Evolutionary conservation across 2,797 vertebrate genomes (phyloP), one percentile per base, ranked within the genome.

Genomic region (Sebastes kiyomatsui): DNA sequence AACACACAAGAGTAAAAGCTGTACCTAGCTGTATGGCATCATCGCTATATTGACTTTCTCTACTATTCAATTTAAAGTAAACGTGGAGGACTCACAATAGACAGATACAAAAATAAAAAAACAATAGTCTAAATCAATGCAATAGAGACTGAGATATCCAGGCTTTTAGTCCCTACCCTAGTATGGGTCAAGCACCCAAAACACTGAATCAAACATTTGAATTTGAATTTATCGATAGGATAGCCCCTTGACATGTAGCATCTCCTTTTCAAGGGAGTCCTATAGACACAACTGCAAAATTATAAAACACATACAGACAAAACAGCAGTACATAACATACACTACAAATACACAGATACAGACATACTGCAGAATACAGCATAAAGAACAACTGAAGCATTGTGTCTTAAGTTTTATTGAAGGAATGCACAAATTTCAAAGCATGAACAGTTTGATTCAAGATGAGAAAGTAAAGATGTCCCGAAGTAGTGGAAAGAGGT

Each of bases 11-110:
- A 35, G 33, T 35, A 35, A 35, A 35, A 35, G 33, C 33, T 35
- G 14, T 59, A 59, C 0, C 55, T 25, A 27, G 23, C 7, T 59
- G 1, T 27, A 59, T 23, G 12, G 23, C 55, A 56, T 23, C 35
- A 38, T 38, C 12, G 0, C 12, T 0, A 14, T 13, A 0, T 13
- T 38, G 12, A 38, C 33, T 38, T 38, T 38, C 12, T 38, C 0
- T 38, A 13, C 35, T 38, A 0, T 38, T 38, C 12, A 38, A 38
- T 38, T 38, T 38, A 38, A 38, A 38, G 35, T 35, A 14, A 38
- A 38, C 1, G 12, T 38, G 35, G 12, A 38, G 12, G 35, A 38
- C 35, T 38, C 35, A 38, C 35, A 38, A 38, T 2, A 38, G 12
- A 38, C 35, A 13, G 35, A 13, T 38, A 38, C 4, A 33, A 38